Conservation (phyloP, 2,888 invertebrate species). For the Halictus ligatus region DNA sequence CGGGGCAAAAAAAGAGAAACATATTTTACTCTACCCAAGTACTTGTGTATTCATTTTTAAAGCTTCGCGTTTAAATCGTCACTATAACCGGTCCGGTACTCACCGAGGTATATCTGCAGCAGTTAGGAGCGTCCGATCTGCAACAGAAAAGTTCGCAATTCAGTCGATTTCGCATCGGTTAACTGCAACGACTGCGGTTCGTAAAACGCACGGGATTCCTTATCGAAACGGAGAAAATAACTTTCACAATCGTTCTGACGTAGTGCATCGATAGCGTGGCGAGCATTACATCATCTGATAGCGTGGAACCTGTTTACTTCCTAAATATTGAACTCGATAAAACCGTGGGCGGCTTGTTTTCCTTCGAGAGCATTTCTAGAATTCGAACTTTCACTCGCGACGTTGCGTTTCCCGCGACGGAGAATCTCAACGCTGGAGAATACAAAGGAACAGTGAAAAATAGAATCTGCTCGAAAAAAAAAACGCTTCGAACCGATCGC, state of each 20-base stretch:
- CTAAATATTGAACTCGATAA: not conserved
- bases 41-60: too few relatives aligned
- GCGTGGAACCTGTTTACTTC: not conserved
- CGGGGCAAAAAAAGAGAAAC: too few relatives aligned
- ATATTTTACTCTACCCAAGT: too few relatives aligned
- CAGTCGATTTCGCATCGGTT: not conserved
- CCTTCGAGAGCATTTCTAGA: not conserved
- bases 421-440: not conserved
- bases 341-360: not conserved
- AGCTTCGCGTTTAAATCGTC: not conserved
- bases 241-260: not conserved
- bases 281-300: conserved; percentile 24
- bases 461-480: not conserved
- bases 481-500: too few relatives aligned
- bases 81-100: not conserved
- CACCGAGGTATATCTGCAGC: conserved; percentile 21
- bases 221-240: not conserved
- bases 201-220: not conserved
- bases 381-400: not conserved
- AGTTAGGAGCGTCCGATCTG: conserved; percentile 10
- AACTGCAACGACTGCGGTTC: not conserved
- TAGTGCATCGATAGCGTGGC: not conserved
- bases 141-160: conserved; percentile 19
- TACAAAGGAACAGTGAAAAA: not conserved
- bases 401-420: not conserved